Percentiles rank a stretch among this genome's conserved stretches.
These are phyloP conservation scores for Sebastes reedi DNA, from an alignment of 2,797 vertebrate species.

Conservation along the genomic window DNA sequence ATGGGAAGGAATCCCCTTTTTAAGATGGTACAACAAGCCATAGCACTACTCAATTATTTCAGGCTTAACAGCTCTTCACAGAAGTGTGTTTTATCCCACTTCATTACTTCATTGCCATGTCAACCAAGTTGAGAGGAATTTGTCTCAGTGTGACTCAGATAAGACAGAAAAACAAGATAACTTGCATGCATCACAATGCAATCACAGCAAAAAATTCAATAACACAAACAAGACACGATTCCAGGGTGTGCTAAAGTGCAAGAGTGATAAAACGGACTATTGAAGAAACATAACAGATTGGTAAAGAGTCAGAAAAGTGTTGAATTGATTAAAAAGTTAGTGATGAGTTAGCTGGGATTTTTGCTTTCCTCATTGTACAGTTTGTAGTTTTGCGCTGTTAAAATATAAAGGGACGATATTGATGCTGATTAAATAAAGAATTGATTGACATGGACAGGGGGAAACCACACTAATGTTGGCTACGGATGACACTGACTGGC, in stretches of 20 bases:
- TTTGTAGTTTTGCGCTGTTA: neutral
- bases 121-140: conserved; percentile 23
- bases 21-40: neutral
- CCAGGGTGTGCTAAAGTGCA: neutral
- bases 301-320: neutral
- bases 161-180: neutral
- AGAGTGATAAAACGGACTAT: neutral
- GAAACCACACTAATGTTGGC: neutral
- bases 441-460: neutral
- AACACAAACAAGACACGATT: neutral
- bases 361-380: neutral
- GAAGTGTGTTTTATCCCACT: neutral
- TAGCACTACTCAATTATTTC: neutral
- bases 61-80: conserved; percentile 15
- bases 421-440: neutral
- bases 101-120: conserved; percentile 37
- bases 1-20: neutral
- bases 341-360: neutral
- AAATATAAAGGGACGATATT: neutral
- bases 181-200: neutral
- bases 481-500: neutral
- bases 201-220: neutral
- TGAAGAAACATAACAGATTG: neutral
- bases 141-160: conserved; percentile 1
- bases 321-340: neutral